Evolutionary conservation across 2,888 invertebrate genomes (phyloP).

Genomic region (Phytoseiulus persimilis): DNA sequence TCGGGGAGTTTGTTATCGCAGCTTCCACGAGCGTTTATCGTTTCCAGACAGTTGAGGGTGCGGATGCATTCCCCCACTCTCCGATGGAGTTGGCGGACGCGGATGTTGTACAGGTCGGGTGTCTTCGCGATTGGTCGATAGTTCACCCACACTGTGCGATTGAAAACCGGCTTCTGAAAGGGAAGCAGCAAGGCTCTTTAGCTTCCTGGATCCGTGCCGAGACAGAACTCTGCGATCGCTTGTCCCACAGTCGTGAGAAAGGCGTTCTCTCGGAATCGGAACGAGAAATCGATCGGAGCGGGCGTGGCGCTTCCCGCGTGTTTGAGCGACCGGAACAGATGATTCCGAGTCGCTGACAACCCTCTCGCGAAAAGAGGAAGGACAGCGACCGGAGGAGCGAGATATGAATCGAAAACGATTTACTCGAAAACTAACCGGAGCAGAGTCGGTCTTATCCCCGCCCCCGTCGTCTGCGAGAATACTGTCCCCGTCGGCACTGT

Average conservation of each 20-base stretch:
- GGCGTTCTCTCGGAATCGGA: too few relatives aligned
- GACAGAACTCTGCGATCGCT: too few relatives aligned
- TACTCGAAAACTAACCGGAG: neutral
- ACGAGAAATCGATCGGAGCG: too few relatives aligned
- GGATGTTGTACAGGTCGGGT: neutral
- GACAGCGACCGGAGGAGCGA: neutral
- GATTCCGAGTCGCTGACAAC: too few relatives aligned
- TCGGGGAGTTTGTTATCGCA: conserved; percentile 16
- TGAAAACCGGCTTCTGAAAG: neutral
- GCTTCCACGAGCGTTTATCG: conserved; percentile 7
- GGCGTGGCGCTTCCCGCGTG: too few relatives aligned
- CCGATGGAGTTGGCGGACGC: conserved; percentile 24
- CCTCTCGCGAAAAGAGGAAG: too few relatives aligned
- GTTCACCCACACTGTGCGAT: conserved; percentile 16
- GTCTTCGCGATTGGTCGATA: conserved; percentile 18
- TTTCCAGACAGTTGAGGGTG: conserved; percentile 20
- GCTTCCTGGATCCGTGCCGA: too few relatives aligned
- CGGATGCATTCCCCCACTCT: conserved; percentile 19
- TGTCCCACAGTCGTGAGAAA: too few relatives aligned
- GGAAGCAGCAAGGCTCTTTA: neutral
- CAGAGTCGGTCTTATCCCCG: neutral
- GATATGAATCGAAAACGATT: neutral
- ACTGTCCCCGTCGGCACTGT: conserved; percentile 14
- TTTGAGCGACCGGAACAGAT: too few relatives aligned
- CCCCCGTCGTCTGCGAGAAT: conserved; percentile 7